Evolutionary conservation across 2,797 vertebrate genomes (phyloP), one percentile per base, ranked within the genome.

Genomic region (Kryptopterus vitreolus): DNA sequence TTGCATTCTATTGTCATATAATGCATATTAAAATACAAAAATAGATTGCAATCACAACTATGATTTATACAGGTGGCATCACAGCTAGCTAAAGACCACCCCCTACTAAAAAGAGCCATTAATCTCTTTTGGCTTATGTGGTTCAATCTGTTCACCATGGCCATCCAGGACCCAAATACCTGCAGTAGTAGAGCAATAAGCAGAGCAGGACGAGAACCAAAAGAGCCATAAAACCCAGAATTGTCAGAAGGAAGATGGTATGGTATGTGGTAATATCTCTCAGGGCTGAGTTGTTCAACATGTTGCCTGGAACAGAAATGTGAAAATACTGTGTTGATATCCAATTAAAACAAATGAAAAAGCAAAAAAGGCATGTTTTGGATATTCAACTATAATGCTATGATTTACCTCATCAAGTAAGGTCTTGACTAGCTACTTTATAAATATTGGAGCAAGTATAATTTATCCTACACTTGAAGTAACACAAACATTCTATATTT

Each of bases 211-310:
- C 92, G 74, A 96, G 94, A 72, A 95, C 93, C 29, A 96, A 90
- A 59, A 95, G 83, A 13, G 94, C 93, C 88, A 96, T 88, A 10
- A 94, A 94, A 0, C 94, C 94, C 87, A 96, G 89, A 85, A 96
- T 96, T 80, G 94, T 92, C 78, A 96, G 93, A 82, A 96, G 92
- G 89, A 96, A 95, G 89, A 96, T 93, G 82, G 95, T 95, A 88
- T 96, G 94, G 89, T 96, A 95, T n/a, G 92, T 93, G 83, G 92
- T 91, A 31, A 96, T 93, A 87, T 95, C 95, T 22, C 91, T 90
- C 71, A 95, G 89, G 13, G 94, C 93, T 0, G 91, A 88, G 0
- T 92, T 87, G 70, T 85, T 87, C 71, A 88, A 52, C 16, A 74
- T 77, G 53, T 79, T 81, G 50, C 83, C 87, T 88, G 75, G 10